Evolutionary conservation across 1,140 invertebrate genomes (phyloP).

Genomic region (Chironomus striatipennis): DNA sequence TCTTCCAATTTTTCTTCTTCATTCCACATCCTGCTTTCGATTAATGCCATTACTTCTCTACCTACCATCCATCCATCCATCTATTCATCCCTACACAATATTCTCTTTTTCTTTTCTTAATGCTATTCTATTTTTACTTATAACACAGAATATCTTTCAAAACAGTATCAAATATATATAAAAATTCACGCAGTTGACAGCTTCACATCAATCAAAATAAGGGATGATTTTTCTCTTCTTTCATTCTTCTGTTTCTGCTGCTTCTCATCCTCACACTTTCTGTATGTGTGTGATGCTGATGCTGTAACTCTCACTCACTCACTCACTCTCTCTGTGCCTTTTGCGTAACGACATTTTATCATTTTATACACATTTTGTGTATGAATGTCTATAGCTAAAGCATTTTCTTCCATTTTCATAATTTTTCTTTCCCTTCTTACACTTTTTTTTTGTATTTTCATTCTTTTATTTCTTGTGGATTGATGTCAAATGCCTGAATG

Average conservation of each 20-base stretch:
- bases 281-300: not conserved
- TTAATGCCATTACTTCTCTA: slow-evolving; percentile 9
- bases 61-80: slow-evolving; percentile 1
- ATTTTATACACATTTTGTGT: slow-evolving; percentile 9
- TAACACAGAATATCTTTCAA: slow-evolving; percentile 9
- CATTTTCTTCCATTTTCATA: slow-evolving; percentile 5
- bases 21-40: slow-evolving; percentile 2
- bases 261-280: not conserved
- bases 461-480: not conserved
- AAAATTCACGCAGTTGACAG: slow-evolving; percentile 20
- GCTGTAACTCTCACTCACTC: not conserved
- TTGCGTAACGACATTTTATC: slow-evolving; percentile 22
- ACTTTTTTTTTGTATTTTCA: not conserved
- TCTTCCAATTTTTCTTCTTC: not conserved
- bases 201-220: slow-evolving; percentile 19
- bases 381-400: not conserved
- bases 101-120: not conserved
- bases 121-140: slow-evolving; percentile 14
- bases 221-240: slow-evolving; percentile 19
- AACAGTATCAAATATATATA: slow-evolving; percentile 24
- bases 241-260: not conserved
- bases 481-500: slow-evolving; percentile 7
- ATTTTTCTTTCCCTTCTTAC: not conserved
- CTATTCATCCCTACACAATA: not conserved
- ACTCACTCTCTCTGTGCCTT: not conserved